Percentiles rank a stretch among this genome's conserved stretches.
Conservation (phyloP, 2,113 vertebrate species). For the Meleagris gallopavo region DNA sequence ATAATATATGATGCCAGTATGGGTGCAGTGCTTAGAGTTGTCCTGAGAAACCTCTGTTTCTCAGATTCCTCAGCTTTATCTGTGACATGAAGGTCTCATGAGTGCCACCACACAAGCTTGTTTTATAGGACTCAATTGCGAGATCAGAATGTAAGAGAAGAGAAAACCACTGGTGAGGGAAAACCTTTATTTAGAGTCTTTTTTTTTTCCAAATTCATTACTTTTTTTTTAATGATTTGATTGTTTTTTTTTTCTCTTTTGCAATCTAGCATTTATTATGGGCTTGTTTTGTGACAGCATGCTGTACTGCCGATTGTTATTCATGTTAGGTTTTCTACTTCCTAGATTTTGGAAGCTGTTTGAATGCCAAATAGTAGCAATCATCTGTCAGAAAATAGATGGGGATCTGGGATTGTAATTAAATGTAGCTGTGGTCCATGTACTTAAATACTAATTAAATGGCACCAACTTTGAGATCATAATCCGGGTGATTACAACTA, state of each 20-base stretch:
- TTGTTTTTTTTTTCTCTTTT: background rate
- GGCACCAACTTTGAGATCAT: background rate
- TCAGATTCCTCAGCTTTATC: background rate
- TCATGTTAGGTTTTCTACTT: slow-evolving; percentile 31
- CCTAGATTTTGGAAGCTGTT: background rate
- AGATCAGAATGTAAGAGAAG: background rate
- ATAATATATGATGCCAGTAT: background rate
- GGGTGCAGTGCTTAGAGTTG: background rate
- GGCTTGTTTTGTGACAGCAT: slow-evolving; percentile 14
- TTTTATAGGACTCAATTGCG: background rate
- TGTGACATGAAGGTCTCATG: background rate
- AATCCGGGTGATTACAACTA: background rate
- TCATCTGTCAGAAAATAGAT: slow-evolving; percentile 26
- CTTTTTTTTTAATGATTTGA: background rate
- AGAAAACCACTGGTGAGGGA: background rate
- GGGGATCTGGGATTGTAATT: slow-evolving; percentile 1
- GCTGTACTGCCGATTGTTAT: slow-evolving; percentile 48
- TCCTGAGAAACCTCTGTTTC: background rate
- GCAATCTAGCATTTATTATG: background rate
- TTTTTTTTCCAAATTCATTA: background rate
- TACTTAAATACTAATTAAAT: slow-evolving; percentile 43
- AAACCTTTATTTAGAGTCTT: background rate
- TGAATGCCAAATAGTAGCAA: slow-evolving; percentile 30
- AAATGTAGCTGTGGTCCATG: background rate
- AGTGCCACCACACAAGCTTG: background rate